phyloP scores from a whole-genome alignment of 2,113 vertebrate genomes.

The Gracilinanus agilis region DNA sequence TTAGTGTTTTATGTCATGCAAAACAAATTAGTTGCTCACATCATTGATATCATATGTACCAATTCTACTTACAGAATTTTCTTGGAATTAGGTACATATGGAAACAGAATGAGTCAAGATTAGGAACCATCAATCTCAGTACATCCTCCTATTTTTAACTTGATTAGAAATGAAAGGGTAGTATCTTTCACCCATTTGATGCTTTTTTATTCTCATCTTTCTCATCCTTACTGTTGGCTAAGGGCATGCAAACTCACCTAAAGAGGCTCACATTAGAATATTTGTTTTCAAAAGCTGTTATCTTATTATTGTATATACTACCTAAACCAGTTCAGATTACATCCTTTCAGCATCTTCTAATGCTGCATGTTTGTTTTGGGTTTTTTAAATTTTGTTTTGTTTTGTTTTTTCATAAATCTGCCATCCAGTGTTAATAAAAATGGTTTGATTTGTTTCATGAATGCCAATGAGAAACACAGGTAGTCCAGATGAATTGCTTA shows the following conservation, averaged over 20 bases:
- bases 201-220: neutral
- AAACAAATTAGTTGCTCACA: neutral
- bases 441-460: neutral
- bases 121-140: neutral
- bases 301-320: neutral
- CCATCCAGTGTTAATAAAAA: neutral
- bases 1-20: neutral
- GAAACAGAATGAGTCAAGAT: neutral
- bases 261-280: neutral
- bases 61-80: neutral
- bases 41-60: neutral
- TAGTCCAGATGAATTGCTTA: neutral
- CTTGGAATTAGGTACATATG: neutral
- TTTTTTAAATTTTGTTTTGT: no score
- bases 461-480: neutral
- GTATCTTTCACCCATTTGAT: conserved; percentile 31
- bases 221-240: neutral
- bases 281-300: neutral
- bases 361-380: neutral
- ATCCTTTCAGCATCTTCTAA: neutral
- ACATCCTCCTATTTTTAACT: neutral
- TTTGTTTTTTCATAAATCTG: neutral
- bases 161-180: neutral
- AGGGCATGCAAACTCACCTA: neutral
- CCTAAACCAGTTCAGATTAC: neutral